phyloP scores from a whole-genome alignment of 2,113 vertebrate genomes.

The Lipophrys pholis region DNA sequence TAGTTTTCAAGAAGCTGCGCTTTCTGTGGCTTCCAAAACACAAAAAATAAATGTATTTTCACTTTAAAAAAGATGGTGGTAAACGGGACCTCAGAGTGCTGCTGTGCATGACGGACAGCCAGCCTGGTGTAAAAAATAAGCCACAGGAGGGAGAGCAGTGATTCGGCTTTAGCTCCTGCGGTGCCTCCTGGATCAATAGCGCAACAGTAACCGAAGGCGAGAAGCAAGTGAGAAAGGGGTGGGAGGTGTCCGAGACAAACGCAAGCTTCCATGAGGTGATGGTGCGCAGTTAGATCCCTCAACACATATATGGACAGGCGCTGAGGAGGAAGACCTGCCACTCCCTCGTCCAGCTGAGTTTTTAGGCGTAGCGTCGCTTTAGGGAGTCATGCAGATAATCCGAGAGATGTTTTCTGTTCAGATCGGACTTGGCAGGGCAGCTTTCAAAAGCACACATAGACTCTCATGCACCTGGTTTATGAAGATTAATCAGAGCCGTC shows the following conservation, averaged over 20 bases:
- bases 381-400: constrained; percentile 75
- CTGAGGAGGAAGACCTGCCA: constrained; percentile 11
- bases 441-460: constrained; percentile 44
- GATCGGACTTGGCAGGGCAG: constrained; percentile 8
- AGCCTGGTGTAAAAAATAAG: constrained; percentile 39
- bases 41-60: no score
- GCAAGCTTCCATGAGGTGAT: constrained; percentile 38
- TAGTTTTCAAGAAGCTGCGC: no score
- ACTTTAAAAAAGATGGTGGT: no score
- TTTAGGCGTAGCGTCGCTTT: constrained; percentile 71
- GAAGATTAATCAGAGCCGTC: constrained; percentile 63
- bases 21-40: no score
- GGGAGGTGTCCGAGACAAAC: no score
- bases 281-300: constrained; percentile 18
- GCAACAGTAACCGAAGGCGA: constrained; percentile 73
- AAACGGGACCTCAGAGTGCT: constrained; percentile 4
- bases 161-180: constrained; percentile 60
- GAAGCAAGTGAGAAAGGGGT: no score
- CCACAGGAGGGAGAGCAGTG: constrained; percentile 15
- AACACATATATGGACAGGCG: constrained; percentile 17
- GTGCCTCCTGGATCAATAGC: constrained; percentile 73
- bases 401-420: constrained; percentile 51
- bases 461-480: constrained; percentile 46
- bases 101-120: constrained; percentile 42
- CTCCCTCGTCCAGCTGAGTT: constrained; percentile 17